These are phyloP conservation scores for Syngnathus floridae DNA, from an alignment of 2,113 vertebrate species.

Conservation along the genomic window DNA sequence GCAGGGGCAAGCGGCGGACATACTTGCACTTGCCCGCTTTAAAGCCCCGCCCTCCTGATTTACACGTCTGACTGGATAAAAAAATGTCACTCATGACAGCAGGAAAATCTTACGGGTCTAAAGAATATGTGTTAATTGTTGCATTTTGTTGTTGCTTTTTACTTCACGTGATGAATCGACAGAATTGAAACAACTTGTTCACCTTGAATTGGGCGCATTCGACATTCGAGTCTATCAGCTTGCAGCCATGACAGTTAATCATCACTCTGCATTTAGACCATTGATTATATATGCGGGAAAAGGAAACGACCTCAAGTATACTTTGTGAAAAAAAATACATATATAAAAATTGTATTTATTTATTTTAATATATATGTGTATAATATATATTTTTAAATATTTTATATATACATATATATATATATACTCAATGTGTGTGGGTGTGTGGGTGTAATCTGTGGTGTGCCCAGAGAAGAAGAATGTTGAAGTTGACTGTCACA, in stretches of 20 bases:
- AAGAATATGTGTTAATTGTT: too few species aligned
- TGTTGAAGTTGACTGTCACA: conserved; percentile 72
- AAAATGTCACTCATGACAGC: too few species aligned
- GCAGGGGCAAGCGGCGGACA: background rate
- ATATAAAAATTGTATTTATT: too few species aligned
- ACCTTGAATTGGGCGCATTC: conserved; percentile 48
- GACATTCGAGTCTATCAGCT: conserved; percentile 58
- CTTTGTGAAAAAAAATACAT: background rate
- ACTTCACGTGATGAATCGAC: too few species aligned
- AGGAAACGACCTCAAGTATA: conserved; percentile 27
- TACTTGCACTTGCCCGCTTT: conserved; percentile 3
- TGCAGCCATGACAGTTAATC: conserved; percentile 58
- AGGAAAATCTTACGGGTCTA: too few species aligned
- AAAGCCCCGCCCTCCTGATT: background rate
- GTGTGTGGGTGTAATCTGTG: conserved; percentile 23
- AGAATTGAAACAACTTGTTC: too few species aligned
- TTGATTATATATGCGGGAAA: conserved; percentile 50
- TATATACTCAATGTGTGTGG: conserved; percentile 1
- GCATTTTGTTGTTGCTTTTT: too few species aligned
- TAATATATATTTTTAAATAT: too few species aligned
- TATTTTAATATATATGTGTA: background rate
- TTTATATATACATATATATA: too few species aligned
- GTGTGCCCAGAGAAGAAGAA: conserved; percentile 58
- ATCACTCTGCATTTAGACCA: conserved; percentile 68
- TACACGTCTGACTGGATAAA: background rate